Conservation (phyloP, 2,797 vertebrate genomes). For the Hypotaenidia philippensis region DNA sequence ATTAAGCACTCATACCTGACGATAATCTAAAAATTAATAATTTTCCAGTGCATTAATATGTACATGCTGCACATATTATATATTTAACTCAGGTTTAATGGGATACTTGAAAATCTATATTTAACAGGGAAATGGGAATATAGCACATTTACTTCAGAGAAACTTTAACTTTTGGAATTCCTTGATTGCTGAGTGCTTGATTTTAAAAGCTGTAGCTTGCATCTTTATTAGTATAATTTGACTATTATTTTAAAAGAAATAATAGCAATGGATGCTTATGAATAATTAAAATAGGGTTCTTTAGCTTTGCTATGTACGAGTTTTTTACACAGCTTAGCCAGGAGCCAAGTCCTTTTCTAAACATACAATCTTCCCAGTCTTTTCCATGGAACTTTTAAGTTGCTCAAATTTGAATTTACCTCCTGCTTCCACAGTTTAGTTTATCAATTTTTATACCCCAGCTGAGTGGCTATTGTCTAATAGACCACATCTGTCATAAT, state of each 20-base stretch:
- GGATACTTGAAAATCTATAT: constrained; percentile 70
- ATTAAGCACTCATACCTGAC: constrained; percentile 51
- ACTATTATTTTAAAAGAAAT: constrained; percentile 71
- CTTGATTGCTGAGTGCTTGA: constrained; percentile 69
- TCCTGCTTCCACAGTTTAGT: neutral
- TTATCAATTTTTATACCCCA: neutral
- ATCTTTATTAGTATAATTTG: constrained; percentile 64
- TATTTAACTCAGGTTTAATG: constrained; percentile 51
- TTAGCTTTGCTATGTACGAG: neutral
- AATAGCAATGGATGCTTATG: constrained; percentile 23
- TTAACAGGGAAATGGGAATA: constrained; percentile 51
- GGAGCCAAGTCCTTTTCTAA: neutral
- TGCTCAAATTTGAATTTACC: neutral
- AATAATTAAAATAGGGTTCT: constrained; percentile 43
- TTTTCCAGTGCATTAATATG: constrained; percentile 62
- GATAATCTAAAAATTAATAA: constrained; percentile 48
- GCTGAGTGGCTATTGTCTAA: neutral
- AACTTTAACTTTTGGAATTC: constrained; percentile 53
- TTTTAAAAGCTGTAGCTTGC: constrained; percentile 59
- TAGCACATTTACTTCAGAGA: constrained; percentile 36
- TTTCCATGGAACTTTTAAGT: neutral
- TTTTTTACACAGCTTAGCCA: neutral
- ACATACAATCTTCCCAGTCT: neutral
- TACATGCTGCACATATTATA: constrained; percentile 7
- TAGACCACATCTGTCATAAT: neutral